A percentile compares a stretch with the other conserved stretches of the same genome.
phyloP scores from a whole-genome alignment of 1,140 invertebrate species.

The Drosophila ficusphila region DNA sequence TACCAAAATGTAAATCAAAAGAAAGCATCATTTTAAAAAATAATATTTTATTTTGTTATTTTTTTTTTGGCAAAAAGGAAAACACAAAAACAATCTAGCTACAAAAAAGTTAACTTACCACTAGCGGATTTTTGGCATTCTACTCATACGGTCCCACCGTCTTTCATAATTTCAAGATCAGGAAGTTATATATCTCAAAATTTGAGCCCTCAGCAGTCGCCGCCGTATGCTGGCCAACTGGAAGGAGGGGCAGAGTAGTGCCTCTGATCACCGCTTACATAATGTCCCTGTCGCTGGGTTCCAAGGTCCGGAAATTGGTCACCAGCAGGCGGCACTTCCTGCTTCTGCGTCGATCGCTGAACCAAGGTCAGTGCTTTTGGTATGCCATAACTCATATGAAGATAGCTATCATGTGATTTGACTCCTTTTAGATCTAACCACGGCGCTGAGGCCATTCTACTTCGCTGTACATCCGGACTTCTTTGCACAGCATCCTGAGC shows the following conservation, averaged over 20 bases:
- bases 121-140: neutral
- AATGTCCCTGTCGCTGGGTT: conserved; percentile 47
- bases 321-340: conserved; percentile 10
- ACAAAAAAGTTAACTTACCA: neutral
- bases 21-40: neutral
- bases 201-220: conserved; percentile 12
- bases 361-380: conserved; percentile 37
- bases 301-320: conserved; percentile 18
- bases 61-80: no score
- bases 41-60: no score
- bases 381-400: neutral
- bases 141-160: conserved; percentile 3
- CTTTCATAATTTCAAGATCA: conserved; percentile 52
- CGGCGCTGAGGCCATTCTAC: conserved; percentile 96
- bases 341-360: conserved; percentile 24
- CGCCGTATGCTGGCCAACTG: conserved; percentile 34
- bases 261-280: conserved; percentile 45
- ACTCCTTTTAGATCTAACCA: conserved; percentile 89
- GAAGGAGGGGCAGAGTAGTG: conserved; percentile 32
- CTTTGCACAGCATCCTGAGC: conserved; percentile 95
- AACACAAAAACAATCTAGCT: neutral
- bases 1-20: no score
- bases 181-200: conserved; percentile 41
- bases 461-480: conserved; percentile 98
- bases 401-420: conserved; percentile 15